Percentiles rank a stretch among this genome's conserved stretches.
phyloP scores from a whole-genome alignment of 1,140 invertebrate genomes.

The Lepidurus arcticus region DNA sequence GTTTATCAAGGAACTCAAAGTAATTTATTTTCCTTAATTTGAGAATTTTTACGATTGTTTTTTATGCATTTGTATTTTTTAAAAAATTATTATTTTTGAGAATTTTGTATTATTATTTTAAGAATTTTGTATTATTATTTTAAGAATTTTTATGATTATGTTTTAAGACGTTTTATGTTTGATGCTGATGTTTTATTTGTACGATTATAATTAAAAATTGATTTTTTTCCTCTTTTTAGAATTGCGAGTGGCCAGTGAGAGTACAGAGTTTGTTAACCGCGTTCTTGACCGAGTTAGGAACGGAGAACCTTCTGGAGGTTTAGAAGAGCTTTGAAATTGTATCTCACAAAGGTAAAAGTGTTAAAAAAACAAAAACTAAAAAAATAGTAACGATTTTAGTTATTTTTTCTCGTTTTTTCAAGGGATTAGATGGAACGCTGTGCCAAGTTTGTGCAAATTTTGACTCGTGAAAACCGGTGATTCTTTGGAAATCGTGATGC shows the following conservation, averaged over 20 bases:
- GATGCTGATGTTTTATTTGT: too few relatives aligned
- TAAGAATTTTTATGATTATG: slow-evolving; percentile 11
- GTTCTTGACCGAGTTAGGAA: slow-evolving; percentile 69
- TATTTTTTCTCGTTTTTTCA: background rate
- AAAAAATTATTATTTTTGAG: too few relatives aligned
- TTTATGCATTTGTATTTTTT: background rate
- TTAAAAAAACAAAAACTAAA: background rate
- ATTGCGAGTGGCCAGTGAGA: slow-evolving; percentile 68
- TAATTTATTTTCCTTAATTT: slow-evolving; percentile 45
- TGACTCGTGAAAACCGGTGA: slow-evolving; percentile 15
- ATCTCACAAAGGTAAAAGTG: background rate
- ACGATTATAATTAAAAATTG: background rate
- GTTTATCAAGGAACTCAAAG: slow-evolving; percentile 57
- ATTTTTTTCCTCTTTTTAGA: slow-evolving; percentile 52
- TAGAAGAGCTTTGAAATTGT: slow-evolving; percentile 53
- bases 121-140: slow-evolving; percentile 23
- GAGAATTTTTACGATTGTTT: slow-evolving; percentile 7
- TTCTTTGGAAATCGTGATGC: background rate
- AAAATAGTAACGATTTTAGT: slow-evolving; percentile 19
- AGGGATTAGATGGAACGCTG: background rate
- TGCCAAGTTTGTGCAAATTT: slow-evolving; percentile 3
- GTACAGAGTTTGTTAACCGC: slow-evolving; percentile 79
- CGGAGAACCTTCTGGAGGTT: slow-evolving; percentile 58
- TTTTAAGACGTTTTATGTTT: slow-evolving; percentile 29
- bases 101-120: background rate